Evolutionary conservation across 2,113 vertebrate species (phyloP), one percentile per base, ranked within the genome.

Genomic region (Nematolebias whitei): DNA sequence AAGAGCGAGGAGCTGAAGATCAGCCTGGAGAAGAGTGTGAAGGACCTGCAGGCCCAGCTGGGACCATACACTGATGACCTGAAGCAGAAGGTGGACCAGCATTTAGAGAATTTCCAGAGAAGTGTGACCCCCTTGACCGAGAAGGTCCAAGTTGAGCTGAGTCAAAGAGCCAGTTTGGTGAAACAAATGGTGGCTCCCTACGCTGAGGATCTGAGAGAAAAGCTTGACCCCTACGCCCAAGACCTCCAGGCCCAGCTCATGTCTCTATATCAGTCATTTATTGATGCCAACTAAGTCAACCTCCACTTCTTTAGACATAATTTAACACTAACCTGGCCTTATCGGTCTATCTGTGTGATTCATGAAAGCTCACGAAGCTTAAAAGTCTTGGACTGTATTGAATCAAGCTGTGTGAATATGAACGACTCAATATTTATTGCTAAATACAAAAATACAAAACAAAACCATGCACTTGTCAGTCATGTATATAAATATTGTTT

Each of bases 101-200:
- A 78, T n/a, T 65, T 90, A 24, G 63, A 84, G 75, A 70, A 90
- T n/a, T 91, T 94, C 84, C 87, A 90, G 68, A 67, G 84, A 19
- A 87, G 69, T 0, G 61, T 94, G 32, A 62, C 76, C 1, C 92
- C 92, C 23, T 66, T 93, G 83, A 75, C 88, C 1, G 68, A 90
- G 39, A 85, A 83, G 48, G 71, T 93, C 29, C 87, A 92, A 60
- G 23, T 70, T 8, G 80, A 86, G 84, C 57, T 90, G 32, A 83
- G 58, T 18, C 87, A 90, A 49, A 78, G 74, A 68, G 76, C 80
- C 14, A 55, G 68, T 59, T 35, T 85, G 49, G 79, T 90, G 35
- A 90, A 89, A 59, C 85, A 90, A 61, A 86, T 83, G 68, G 83
- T 92, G 58, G 76, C 69, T 20, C 90, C 90, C 44, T 91, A 92